Conservation (phyloP, 2,113 vertebrate species). For the Thinocorus orbignyianus region DNA sequence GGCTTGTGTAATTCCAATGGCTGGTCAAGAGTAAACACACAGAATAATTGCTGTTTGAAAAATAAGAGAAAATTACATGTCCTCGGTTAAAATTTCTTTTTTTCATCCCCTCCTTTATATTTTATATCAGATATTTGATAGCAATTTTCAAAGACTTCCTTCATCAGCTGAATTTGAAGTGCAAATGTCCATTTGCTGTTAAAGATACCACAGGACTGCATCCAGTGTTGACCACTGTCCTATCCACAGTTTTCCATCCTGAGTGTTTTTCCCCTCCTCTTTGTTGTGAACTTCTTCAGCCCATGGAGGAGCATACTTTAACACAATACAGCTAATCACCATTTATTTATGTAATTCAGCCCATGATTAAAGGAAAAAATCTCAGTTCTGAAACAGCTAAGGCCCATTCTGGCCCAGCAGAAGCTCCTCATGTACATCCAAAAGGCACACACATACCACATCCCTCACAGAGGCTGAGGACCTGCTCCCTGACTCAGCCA, state of each 20-base stretch:
- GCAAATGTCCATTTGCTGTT: background rate
- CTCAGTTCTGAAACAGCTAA: background rate
- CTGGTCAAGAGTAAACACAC: background rate
- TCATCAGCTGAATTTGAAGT: background rate
- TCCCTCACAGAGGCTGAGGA: background rate
- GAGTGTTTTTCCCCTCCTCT: background rate
- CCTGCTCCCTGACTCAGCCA: background rate
- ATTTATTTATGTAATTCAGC: background rate
- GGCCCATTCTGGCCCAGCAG: background rate
- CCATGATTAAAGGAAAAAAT: background rate
- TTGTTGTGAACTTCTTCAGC: background rate
- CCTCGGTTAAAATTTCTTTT: background rate
- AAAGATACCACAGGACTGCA: background rate
- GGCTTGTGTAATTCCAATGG: background rate
- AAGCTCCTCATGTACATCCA: background rate
- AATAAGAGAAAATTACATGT: background rate
- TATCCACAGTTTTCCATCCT: background rate
- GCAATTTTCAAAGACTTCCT: background rate
- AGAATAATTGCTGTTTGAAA: background rate
- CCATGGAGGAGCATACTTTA: background rate
- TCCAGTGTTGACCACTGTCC: background rate
- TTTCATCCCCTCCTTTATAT: background rate
- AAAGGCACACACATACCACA: fast-evolving
- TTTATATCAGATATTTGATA: background rate
- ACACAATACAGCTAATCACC: background rate